These are phyloP conservation scores for Trypoxylon attenuatum DNA, from an alignment of 2,888 invertebrate genomes.

Conservation along the genomic window DNA sequence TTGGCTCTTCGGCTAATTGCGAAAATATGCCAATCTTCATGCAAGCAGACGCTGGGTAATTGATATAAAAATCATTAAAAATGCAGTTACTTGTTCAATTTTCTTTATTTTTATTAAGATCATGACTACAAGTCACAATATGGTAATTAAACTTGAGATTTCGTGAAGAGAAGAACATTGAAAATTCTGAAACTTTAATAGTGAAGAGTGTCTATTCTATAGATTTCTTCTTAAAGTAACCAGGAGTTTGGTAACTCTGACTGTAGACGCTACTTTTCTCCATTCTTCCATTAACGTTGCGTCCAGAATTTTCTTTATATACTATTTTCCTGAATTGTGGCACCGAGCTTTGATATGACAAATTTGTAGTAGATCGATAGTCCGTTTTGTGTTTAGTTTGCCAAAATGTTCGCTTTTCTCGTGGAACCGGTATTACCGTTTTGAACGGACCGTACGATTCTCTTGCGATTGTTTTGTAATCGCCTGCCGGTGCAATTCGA, in stretches of 20 bases:
- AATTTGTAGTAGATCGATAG: slow-evolving; percentile 43
- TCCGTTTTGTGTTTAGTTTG: slow-evolving; percentile 46
- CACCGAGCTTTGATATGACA: slow-evolving; percentile 37
- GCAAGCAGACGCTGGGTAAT: slow-evolving; percentile 92
- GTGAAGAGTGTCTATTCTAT: too few species aligned
- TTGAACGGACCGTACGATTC: slow-evolving; percentile 44
- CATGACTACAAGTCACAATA: too few species aligned
- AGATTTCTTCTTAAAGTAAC: slow-evolving; percentile 39
- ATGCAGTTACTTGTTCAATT: too few species aligned
- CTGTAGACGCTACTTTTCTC: slow-evolving; percentile 46
- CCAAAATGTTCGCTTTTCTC: slow-evolving; percentile 20
- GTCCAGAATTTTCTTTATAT: background rate
- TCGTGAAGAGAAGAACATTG: too few species aligned
- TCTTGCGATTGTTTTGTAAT: slow-evolving; percentile 41
- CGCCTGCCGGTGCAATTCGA: slow-evolving; percentile 37
- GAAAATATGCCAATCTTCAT: slow-evolving; percentile 94
- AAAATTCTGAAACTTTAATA: too few species aligned
- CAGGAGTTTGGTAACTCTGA: slow-evolving; percentile 52
- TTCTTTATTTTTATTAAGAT: too few species aligned
- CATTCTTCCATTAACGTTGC: slow-evolving; percentile 25
- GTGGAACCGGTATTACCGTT: slow-evolving; percentile 10
- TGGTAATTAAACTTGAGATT: too few species aligned
- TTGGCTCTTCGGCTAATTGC: slow-evolving; percentile 93
- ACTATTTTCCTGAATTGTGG: slow-evolving; percentile 1
- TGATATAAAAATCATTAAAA: too few species aligned